Evolutionary conservation across 2,113 vertebrate species (phyloP), one percentile per base, ranked within the genome.

Genomic region (Gambusia affinis): DNA sequence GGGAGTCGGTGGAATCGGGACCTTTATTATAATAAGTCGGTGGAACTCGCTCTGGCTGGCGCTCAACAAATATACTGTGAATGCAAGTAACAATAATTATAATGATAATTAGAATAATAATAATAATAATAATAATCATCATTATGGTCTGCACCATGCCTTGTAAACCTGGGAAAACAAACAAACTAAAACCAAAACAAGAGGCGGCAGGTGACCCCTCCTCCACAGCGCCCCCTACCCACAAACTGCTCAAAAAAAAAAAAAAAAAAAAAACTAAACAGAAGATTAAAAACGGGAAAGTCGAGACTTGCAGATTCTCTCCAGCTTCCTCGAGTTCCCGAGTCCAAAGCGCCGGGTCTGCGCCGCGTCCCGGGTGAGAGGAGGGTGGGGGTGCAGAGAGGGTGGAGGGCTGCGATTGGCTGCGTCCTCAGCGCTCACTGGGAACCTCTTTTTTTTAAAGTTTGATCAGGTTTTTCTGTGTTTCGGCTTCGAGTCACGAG

Each of bases 141-240:
- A 82, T 84, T 68, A 63, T 94, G 8, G 51, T 96, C 95, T 95
- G 95, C 96, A 95, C 96, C 95, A 95, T 96, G 95, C 96, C 87
- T 88, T 95, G 95, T 96, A 95, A 98, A 97, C 96, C 96, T 96
- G 95, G 95, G 96, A 47, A 47, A 47, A 47, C 44, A 42, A 95
- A 61, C n/a, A 22, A 62, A 71, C 82, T 66, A 76, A 75, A 96
- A 95, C 94, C 71, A 96, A 95, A 91, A 91, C 82, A 95, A 91
- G 91, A 95, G 95, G 91, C 95, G 95, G 95, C 96, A 94, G 95
- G 84, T 80, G 72, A 75, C 60, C 44, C 1, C 70, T 19, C 73
- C 70, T 24, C 81, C 63, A 61, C 67, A 1, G 6, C 10, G 24
- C 42, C 14, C 64, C 28, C 8, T 64, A 7, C 17, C 64, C 76